Conservation (phyloP, 2,888 invertebrate genomes). For the Reticulitermes lucifugus region DNA sequence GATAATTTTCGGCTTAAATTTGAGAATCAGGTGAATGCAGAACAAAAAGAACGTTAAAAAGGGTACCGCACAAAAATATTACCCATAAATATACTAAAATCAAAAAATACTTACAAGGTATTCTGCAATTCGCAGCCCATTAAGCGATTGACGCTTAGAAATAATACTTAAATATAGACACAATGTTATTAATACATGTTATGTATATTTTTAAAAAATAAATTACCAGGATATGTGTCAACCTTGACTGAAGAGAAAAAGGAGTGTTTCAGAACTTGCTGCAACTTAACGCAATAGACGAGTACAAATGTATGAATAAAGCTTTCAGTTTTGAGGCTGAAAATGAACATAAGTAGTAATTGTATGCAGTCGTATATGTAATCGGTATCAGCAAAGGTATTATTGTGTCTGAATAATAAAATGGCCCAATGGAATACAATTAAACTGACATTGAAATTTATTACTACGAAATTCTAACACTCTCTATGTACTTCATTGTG, state of each 20-base stretch:
- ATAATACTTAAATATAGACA: neutral
- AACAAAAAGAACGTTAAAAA: no score
- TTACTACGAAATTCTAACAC: neutral
- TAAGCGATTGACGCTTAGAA: neutral
- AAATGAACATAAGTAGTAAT: neutral
- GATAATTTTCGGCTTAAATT: no score
- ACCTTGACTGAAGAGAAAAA: neutral
- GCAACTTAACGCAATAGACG: neutral
- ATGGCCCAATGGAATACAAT: neutral
- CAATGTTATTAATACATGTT: neutral
- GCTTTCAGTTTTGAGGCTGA: neutral
- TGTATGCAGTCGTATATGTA: neutral
- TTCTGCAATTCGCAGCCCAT: no score
- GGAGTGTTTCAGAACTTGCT: constrained; percentile 24
- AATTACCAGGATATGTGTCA: neutral
- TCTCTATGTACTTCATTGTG: neutral
- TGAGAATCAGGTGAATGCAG: no score
- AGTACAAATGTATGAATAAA: constrained; percentile 9
- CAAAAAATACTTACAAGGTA: no score
- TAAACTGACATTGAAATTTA: neutral
- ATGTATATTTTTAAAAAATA: neutral
- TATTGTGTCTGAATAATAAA: neutral
- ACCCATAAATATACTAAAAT: no score
- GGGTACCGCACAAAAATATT: no score
- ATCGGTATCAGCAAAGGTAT: neutral